A percentile compares a stretch with the other conserved stretches of the same genome.
These are phyloP conservation scores for Bothrops jararaca DNA, from an alignment of 2,113 vertebrate genomes.

Conservation along the genomic window DNA sequence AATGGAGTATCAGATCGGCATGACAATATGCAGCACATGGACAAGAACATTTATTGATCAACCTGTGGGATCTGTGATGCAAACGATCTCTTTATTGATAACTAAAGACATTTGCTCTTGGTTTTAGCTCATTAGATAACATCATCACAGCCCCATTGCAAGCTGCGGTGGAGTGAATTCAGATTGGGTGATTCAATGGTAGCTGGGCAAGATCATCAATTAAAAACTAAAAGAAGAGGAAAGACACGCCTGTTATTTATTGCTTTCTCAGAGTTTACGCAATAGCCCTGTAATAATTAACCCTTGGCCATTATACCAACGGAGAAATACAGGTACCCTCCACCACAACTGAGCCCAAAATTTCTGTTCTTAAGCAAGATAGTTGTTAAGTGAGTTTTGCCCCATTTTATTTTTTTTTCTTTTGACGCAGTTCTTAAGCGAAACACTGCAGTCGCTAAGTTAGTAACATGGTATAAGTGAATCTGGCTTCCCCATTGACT, in stretches of 20 bases:
- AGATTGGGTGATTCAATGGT: conserved; percentile 2
- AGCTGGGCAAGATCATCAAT: not conserved
- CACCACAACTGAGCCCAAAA: not conserved
- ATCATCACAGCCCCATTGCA: conserved; percentile 7
- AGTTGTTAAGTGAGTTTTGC: not conserved
- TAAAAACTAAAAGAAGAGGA: conserved; percentile 16
- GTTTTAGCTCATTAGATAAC: conserved; percentile 36
- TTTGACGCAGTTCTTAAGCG: not conserved
- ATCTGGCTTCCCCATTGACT: not conserved
- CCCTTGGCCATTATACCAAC: not conserved
- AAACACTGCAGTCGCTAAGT: not conserved
- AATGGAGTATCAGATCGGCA: conserved; percentile 36
- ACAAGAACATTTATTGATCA: conserved; percentile 55
- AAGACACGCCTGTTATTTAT: not conserved
- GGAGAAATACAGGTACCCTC: not conserved
- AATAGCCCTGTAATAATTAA: not conserved
- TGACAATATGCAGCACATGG: conserved; percentile 54
- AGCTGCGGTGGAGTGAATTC: not conserved
- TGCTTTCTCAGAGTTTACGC: not conserved
- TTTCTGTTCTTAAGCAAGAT: not conserved
- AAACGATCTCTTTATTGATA: conserved; percentile 53
- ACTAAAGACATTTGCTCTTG: conserved; percentile 51
- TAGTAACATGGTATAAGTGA: not conserved
- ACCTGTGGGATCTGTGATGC: conserved; percentile 59
- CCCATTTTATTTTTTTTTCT: not conserved